Evolutionary conservation across 1,140 invertebrate species (phyloP).

Genomic region (Conus betulinus): DNA sequence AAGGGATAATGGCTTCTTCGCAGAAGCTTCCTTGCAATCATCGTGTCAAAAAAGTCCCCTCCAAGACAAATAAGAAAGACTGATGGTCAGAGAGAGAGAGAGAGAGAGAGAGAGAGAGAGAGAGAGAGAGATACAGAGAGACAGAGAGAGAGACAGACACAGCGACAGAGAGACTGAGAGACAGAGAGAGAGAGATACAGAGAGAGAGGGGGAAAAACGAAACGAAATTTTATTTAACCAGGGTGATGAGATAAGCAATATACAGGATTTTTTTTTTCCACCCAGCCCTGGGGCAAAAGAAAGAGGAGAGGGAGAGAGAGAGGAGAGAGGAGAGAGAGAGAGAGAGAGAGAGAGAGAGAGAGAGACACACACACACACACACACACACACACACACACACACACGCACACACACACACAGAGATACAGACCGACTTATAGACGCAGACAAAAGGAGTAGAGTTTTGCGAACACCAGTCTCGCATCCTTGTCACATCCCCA

Average conservation of each 20-base stretch:
- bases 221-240: too few relatives aligned
- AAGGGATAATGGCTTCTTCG: neutral
- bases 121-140: neutral
- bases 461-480: too few relatives aligned
- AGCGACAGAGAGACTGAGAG: too few relatives aligned
- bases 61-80: neutral
- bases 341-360: slow-evolving; percentile 17
- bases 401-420: neutral
- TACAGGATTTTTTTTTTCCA: too few relatives aligned
- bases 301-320: neutral
- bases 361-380: neutral
- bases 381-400: neutral
- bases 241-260: too few relatives aligned
- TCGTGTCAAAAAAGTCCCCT: neutral
- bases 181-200: too few relatives aligned
- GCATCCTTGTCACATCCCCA: too few relatives aligned
- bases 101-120: slow-evolving; percentile 3
- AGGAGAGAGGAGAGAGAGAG: neutral
- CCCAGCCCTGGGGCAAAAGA: too few relatives aligned
- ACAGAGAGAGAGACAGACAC: slow-evolving; percentile 13
- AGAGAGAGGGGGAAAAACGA: too few relatives aligned
- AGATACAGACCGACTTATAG: neutral
- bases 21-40: neutral
- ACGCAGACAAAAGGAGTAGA: neutral
- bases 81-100: neutral